Evolutionary conservation across 1,140 invertebrate species (phyloP).

Genomic region (Goniozus legneri): DNA sequence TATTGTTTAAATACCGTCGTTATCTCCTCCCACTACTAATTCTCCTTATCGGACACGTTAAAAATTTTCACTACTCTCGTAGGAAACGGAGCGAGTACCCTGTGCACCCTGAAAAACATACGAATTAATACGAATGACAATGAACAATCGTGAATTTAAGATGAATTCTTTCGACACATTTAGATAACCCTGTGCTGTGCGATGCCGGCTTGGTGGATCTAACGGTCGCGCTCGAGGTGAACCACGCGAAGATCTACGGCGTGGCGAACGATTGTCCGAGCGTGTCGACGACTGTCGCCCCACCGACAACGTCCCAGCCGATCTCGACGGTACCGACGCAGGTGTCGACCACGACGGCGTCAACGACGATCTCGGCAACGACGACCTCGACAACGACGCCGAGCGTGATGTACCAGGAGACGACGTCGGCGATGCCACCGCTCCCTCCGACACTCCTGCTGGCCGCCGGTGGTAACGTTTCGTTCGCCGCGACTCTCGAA

Average conservation of each 20-base stretch:
- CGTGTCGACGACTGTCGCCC: conserved; percentile 23
- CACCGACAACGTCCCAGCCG: conserved; percentile 23
- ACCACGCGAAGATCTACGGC: conserved; percentile 67
- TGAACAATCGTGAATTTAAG: too few species aligned
- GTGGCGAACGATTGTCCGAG: conserved; percentile 51
- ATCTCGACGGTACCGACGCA: conserved; percentile 21
- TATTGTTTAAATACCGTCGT: too few species aligned
- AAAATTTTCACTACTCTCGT: background rate
- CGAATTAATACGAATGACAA: background rate
- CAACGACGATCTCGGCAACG: conserved; percentile 33
- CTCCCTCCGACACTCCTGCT: conserved; percentile 40
- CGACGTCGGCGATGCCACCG: conserved; percentile 28
- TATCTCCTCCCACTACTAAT: too few species aligned
- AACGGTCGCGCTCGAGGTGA: conserved; percentile 62
- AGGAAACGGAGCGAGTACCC: background rate
- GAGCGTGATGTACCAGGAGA: background rate
- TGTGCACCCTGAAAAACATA: background rate
- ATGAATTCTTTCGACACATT: too few species aligned
- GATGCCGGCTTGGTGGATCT: conserved; percentile 66
- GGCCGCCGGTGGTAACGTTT: conserved; percentile 44
- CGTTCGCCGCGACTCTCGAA: conserved; percentile 50
- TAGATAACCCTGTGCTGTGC: conserved; percentile 75
- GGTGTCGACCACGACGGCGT: conserved; percentile 33
- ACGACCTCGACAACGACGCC: conserved; percentile 18
- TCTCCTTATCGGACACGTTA: too few species aligned